A percentile compares a stretch with the other conserved stretches of the same genome.
Conservation (phyloP, 2,888 invertebrate genomes). For the Tenthredo livida region DNA sequence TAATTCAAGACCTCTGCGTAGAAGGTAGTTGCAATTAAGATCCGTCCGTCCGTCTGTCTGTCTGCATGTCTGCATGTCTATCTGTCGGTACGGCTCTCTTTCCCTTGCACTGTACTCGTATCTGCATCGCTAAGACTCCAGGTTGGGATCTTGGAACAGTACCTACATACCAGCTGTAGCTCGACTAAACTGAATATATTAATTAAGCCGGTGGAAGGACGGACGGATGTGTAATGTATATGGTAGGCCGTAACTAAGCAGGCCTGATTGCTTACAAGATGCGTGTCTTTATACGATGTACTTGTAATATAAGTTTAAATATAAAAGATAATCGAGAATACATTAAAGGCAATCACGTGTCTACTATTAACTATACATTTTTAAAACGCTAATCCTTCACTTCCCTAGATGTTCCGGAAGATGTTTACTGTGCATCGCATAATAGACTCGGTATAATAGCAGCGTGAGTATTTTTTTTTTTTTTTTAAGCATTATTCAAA, state of each 20-base stretch:
- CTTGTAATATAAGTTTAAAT: not conserved
- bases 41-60: not conserved
- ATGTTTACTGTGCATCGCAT: not conserved
- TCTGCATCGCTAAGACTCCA: slow-evolving; percentile 23
- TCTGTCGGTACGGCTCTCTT: not conserved
- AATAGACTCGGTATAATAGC: not conserved
- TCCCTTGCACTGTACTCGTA: slow-evolving; percentile 13
- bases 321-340: slow-evolving; percentile 36
- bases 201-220: slow-evolving; percentile 20
- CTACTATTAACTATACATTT: not conserved
- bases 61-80: not conserved
- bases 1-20: slow-evolving; percentile 43
- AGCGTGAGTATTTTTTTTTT: not conserved
- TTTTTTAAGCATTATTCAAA: not conserved
- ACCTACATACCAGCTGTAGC: slow-evolving; percentile 28
- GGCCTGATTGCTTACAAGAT: slow-evolving; percentile 31
- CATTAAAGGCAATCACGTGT: not conserved
- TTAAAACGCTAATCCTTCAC: not conserved
- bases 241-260: slow-evolving; percentile 3
- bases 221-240: slow-evolving; percentile 9
- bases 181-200: slow-evolving; percentile 39
- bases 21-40: slow-evolving; percentile 44
- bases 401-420: slow-evolving; percentile 10
- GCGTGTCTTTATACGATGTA: slow-evolving; percentile 29
- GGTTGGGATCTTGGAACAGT: slow-evolving; percentile 33